phyloP scores from a whole-genome alignment of 1,140 invertebrate genomes.

The Ostrea edulis region DNA sequence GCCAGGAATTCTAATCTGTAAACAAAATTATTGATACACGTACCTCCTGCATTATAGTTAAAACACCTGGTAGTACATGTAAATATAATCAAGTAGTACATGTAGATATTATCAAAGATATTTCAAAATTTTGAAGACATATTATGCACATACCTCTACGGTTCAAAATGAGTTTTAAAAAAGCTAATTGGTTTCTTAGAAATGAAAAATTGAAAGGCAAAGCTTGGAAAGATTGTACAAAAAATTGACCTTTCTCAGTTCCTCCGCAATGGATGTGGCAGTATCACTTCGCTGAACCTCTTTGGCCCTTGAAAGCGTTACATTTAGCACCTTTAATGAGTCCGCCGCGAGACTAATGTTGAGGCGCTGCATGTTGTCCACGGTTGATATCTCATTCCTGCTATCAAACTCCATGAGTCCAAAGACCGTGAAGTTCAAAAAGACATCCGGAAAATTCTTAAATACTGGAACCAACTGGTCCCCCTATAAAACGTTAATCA shows the following conservation, averaged over 20 bases:
- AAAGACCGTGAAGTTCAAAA: constrained; percentile 72
- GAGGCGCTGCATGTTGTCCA: constrained; percentile 27
- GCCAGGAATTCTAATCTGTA: constrained; percentile 54
- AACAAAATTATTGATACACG: background rate
- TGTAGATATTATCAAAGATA: background rate
- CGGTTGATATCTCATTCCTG: background rate
- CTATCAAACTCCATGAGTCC: constrained; percentile 60
- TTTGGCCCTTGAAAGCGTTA: background rate
- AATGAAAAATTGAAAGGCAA: no score
- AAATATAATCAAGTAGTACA: background rate
- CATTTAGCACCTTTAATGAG: constrained; percentile 55
- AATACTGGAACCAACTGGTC: constrained; percentile 65
- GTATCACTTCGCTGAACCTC: background rate
- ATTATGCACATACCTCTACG: no score
- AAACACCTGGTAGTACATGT: background rate
- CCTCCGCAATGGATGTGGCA: background rate
- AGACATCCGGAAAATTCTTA: constrained; percentile 64
- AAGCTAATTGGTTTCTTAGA: background rate
- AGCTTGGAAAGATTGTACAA: no score
- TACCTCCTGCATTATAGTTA: background rate
- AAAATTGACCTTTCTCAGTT: background rate
- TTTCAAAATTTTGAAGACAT: no score
- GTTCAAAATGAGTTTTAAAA: background rate
- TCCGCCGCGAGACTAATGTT: constrained; percentile 62
- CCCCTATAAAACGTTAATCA: constrained; percentile 57